These are phyloP conservation scores for Eubasilissa regina DNA, from an alignment of 1,140 invertebrate genomes.

Conservation along the genomic window DNA sequence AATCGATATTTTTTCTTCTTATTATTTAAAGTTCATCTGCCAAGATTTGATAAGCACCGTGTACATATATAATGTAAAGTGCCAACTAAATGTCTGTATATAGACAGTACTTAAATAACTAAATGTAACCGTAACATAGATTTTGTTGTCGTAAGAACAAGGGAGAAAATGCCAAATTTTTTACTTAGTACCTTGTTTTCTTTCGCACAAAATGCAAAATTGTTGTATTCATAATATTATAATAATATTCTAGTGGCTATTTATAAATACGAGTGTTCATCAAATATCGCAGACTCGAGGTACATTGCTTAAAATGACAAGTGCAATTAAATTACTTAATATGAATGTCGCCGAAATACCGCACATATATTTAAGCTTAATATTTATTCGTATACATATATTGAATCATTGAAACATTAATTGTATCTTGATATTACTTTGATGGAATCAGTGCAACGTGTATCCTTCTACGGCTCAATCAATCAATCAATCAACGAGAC, in stretches of 20 bases:
- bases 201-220: conserved; percentile 18
- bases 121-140: neutral
- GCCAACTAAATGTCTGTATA: conserved; percentile 8
- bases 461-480: no score
- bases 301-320: conserved; percentile 31
- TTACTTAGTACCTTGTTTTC: conserved; percentile 25
- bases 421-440: no score
- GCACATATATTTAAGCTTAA: conserved; percentile 2
- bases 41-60: conserved; percentile 9
- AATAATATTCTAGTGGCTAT: neutral
- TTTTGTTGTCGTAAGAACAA: conserved; percentile 19
- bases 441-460: no score
- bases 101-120: conserved; percentile 23
- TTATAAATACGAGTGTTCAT: neutral
- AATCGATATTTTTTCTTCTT: no score
- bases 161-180: conserved; percentile 26
- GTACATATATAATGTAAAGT: conserved; percentile 20
- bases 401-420: no score
- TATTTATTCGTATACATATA: neutral
- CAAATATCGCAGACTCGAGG: neutral
- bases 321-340: conserved; percentile 34
- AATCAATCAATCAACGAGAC: no score
- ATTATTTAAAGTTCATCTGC: neutral
- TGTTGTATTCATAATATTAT: neutral
- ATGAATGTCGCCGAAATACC: conserved; percentile 12